phyloP scores from a whole-genome alignment of 2,888 invertebrate genomes.

The Yponomeuta sedellus region DNA sequence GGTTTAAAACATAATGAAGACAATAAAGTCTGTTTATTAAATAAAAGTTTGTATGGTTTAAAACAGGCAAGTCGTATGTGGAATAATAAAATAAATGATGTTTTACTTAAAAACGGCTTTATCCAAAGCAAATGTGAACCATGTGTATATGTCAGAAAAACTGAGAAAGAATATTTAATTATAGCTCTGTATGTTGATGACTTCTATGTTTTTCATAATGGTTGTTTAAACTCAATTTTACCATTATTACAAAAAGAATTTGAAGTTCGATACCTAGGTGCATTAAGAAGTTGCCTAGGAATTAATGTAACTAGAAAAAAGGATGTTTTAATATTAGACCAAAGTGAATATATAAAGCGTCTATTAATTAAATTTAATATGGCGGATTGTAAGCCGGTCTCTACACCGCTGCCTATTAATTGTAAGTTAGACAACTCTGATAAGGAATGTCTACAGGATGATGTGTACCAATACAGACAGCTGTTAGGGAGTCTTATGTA shows the following conservation, averaged over 20 bases:
- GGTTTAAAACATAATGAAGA: slow-evolving; percentile 17
- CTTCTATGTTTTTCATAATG: slow-evolving; percentile 22
- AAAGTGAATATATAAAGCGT: slow-evolving; percentile 12
- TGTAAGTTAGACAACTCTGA: slow-evolving; percentile 17
- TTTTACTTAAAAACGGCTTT: slow-evolving; percentile 18
- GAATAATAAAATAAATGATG: slow-evolving; percentile 22
- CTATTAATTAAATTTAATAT: slow-evolving; percentile 8
- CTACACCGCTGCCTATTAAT: slow-evolving; percentile 20
- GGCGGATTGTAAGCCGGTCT: slow-evolving; percentile 21
- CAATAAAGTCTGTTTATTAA: slow-evolving; percentile 24
- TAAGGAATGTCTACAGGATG: slow-evolving; percentile 12
- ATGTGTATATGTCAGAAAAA: slow-evolving; percentile 21
- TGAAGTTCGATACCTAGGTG: slow-evolving; percentile 19
- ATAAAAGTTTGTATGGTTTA: slow-evolving; percentile 26
- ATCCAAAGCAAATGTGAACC: slow-evolving; percentile 22
- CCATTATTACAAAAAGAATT: slow-evolving; percentile 15
- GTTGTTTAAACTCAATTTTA: slow-evolving; percentile 4
- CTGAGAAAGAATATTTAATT: slow-evolving; percentile 18
- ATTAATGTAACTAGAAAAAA: slow-evolving; percentile 20
- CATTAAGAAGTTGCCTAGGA: slow-evolving; percentile 22
- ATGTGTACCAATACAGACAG: slow-evolving; percentile 15
- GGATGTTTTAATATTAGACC: slow-evolving; percentile 16
- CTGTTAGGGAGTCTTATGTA: slow-evolving; percentile 20
- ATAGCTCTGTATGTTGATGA: slow-evolving; percentile 28
- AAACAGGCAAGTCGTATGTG: slow-evolving; percentile 27